Percentiles rank a stretch among this genome's conserved stretches.
phyloP scores from a whole-genome alignment of 2,113 vertebrate genomes.

The Micronycteris hirsuta region DNA sequence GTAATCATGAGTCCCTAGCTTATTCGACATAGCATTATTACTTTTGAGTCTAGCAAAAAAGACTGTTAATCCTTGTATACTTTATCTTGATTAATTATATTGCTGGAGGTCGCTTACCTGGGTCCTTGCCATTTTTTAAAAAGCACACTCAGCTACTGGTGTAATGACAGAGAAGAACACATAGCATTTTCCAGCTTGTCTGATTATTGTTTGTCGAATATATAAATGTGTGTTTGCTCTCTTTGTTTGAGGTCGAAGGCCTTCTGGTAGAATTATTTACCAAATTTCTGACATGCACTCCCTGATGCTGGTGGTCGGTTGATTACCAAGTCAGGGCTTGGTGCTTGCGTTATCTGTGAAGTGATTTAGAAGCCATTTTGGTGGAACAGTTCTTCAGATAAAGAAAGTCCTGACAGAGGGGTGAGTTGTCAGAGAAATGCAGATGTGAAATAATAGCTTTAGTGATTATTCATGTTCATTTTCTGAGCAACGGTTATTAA shows the following conservation, averaged over 20 bases:
- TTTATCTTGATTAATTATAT: slow-evolving; percentile 23
- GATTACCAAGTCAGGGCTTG: not conserved
- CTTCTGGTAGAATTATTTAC: not conserved
- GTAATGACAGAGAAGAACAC: not conserved
- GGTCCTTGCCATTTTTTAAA: not conserved
- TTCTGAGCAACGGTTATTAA: slow-evolving; percentile 30
- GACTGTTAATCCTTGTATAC: not conserved
- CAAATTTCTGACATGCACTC: not conserved
- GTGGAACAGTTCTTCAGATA: not conserved
- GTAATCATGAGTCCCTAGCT: not conserved
- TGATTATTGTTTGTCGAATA: not conserved
- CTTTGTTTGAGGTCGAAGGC: not conserved
- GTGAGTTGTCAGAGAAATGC: not conserved
- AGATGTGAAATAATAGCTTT: not conserved
- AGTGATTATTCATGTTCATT: not conserved
- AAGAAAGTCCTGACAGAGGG: not conserved
- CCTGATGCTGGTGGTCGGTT: not conserved
- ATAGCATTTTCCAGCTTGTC: not conserved
- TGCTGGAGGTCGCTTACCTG: not conserved
- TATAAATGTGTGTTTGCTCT: not conserved
- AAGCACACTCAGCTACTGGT: not conserved
- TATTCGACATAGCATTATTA: not conserved
- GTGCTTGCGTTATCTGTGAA: slow-evolving; percentile 25
- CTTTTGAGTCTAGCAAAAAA: not conserved
- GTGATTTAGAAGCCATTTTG: slow-evolving; percentile 4